Conservation (phyloP, 1,140 invertebrate genomes). For the Trichonephila clavipes region DNA sequence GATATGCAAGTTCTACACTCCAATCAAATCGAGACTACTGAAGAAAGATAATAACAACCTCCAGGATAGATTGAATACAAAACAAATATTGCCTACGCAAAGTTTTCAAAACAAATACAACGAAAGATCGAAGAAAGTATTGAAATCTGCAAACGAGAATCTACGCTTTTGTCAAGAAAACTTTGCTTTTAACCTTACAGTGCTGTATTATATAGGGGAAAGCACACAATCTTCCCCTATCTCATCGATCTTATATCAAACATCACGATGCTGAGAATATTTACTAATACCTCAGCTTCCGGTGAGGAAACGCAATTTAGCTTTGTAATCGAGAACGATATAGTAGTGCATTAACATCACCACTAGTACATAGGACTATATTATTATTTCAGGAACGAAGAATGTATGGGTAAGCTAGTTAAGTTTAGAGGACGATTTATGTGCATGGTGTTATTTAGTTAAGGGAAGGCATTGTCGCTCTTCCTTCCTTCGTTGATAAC, state of each 20-base stretch:
- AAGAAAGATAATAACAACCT: background rate
- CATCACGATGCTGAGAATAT: constrained; percentile 3
- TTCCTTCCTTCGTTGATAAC: background rate
- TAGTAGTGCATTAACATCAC: background rate
- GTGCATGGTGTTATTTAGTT: constrained; percentile 7
- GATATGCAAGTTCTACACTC: background rate
- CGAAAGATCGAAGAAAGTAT: background rate
- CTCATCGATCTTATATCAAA: background rate
- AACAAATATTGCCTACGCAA: background rate
- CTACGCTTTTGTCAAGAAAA: background rate
- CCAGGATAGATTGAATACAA: background rate
- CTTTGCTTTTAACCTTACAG: background rate
- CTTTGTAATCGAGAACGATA: constrained; percentile 47
- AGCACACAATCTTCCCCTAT: background rate
- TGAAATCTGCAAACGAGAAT: background rate
- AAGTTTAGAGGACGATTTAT: constrained; percentile 11
- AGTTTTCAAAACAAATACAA: constrained; percentile 17
- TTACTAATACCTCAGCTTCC: constrained; percentile 8
- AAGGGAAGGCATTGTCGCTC: background rate
- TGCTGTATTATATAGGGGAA: background rate
- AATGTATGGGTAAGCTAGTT: background rate
- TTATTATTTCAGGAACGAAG: background rate
- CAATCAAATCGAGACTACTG: background rate
- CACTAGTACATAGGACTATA: background rate
- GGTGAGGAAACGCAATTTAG: constrained; percentile 33